These are phyloP conservation scores for Chromoteleia sp. DNA, from an alignment of 2,888 invertebrate genomes.

Conservation along the genomic window DNA sequence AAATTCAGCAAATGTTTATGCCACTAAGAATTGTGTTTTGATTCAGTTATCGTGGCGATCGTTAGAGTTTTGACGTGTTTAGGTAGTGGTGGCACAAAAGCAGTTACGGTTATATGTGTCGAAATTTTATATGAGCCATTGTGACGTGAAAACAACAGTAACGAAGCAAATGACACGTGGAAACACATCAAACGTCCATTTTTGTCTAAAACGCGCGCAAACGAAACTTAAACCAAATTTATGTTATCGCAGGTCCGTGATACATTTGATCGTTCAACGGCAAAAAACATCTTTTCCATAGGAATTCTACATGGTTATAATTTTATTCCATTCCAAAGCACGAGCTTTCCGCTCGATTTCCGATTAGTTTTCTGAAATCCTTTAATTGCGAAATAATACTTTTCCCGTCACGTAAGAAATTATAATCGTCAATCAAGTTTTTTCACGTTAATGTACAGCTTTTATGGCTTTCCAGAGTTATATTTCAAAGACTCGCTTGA, in stretches of 20 bases:
- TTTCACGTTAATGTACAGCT: slow-evolving; percentile 27
- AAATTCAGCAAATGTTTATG: too few species aligned
- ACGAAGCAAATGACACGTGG: slow-evolving; percentile 9
- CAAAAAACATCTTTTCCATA: too few species aligned
- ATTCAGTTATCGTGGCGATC: slow-evolving; percentile 41
- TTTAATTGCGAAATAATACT: slow-evolving; percentile 30
- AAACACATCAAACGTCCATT: slow-evolving; percentile 10
- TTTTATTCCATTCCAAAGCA: too few species aligned
- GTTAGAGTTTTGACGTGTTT: slow-evolving; percentile 36
- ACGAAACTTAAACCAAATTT: slow-evolving; percentile 1
- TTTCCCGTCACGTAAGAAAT: slow-evolving; percentile 7
- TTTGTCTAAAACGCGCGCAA: neutral
- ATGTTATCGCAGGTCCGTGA: neutral
- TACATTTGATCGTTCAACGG: neutral
- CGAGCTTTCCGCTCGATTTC: too few species aligned
- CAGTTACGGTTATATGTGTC: slow-evolving; percentile 23
- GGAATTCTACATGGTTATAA: too few species aligned
- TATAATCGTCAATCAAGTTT: slow-evolving; percentile 38
- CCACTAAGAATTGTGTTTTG: slow-evolving; percentile 20
- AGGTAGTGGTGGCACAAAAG: slow-evolving; percentile 22
- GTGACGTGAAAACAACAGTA: slow-evolving; percentile 13
- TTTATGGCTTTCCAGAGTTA: slow-evolving; percentile 22
- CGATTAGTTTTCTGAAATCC: neutral
- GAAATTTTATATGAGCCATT: slow-evolving; percentile 30
- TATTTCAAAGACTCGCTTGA: slow-evolving; percentile 28